phyloP scores from a whole-genome alignment of 1,140 invertebrate genomes.

The Aphis craccivora region DNA sequence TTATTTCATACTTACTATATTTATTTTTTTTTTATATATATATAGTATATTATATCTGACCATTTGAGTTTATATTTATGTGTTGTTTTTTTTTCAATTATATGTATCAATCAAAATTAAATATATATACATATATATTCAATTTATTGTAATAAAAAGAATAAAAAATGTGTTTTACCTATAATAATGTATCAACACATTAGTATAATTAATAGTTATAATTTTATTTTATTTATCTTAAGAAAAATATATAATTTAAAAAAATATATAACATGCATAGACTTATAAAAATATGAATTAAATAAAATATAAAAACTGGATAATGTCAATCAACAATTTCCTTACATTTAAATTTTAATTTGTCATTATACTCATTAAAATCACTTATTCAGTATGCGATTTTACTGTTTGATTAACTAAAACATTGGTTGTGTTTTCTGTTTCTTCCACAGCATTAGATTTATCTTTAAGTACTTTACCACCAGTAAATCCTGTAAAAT shows the following conservation, averaged over 20 bases:
- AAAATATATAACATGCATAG: slow-evolving; percentile 1
- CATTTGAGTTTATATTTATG: slow-evolving; percentile 18
- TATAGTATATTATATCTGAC: background rate
- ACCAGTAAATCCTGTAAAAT: slow-evolving; percentile 56
- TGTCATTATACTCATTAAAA: background rate
- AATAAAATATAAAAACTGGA: slow-evolving; percentile 7
- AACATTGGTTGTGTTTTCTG: background rate
- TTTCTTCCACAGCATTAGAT: slow-evolving; percentile 30
- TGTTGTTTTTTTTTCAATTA: background rate
- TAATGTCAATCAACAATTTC: slow-evolving; percentile 18
- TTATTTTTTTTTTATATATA: background rate
- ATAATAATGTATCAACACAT: background rate
- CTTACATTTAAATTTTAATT: background rate
- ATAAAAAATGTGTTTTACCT: background rate
- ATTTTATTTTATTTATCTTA: background rate
- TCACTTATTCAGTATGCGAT: background rate
- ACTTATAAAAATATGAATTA: background rate
- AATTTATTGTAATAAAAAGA: slow-evolving; percentile 21
- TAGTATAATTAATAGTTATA: background rate
- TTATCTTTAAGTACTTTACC: slow-evolving; percentile 58
- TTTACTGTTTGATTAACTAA: slow-evolving; percentile 35
- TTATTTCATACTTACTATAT: background rate
- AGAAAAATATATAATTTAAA: background rate
- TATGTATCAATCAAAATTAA: background rate
- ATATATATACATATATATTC: slow-evolving; percentile 37